phyloP scores from a whole-genome alignment of 2,113 vertebrate genomes.

The Xenopus borealis region DNA sequence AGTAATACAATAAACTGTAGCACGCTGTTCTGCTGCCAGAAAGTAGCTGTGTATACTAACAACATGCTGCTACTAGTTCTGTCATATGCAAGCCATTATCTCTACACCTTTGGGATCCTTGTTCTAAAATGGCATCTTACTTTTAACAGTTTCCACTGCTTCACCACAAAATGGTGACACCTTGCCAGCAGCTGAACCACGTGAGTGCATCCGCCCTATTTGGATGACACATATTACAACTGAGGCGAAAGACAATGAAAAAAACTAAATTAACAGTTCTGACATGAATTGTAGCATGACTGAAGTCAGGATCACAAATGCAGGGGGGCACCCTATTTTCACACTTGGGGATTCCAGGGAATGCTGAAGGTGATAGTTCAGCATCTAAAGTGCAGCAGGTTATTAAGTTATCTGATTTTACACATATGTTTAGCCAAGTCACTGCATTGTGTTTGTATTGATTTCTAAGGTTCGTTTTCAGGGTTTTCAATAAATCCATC shows the following conservation, averaged over 20 bases:
- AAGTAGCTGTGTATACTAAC: constrained; percentile 13
- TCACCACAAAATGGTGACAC: constrained; percentile 35
- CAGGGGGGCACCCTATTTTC: no score
- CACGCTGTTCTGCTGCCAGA: constrained; percentile 24
- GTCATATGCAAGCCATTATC: constrained; percentile 18
- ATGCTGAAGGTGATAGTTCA: no score
- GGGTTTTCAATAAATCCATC: no score
- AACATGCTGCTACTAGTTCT: constrained; percentile 22
- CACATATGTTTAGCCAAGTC: no score
- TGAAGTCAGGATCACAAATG: no score
- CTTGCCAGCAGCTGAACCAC: constrained; percentile 27
- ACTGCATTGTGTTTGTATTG: no score
- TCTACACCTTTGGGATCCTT: constrained; percentile 5
- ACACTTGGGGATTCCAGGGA: no score
- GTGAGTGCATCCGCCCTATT: constrained; percentile 20
- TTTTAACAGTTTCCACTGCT: constrained; percentile 48
- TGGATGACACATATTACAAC: constrained; percentile 16
- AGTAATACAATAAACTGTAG: constrained; percentile 42
- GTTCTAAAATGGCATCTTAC: constrained; percentile 33
- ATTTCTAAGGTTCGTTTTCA: no score
- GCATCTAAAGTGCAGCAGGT: no score
- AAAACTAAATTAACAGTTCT: no score
- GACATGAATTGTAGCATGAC: no score
- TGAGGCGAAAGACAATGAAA: constrained; percentile 2
- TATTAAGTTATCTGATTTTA: no score